A percentile compares a stretch with the other conserved stretches of the same genome.
phyloP scores from a whole-genome alignment of 1,140 invertebrate genomes.

The Trissolcus basalis region DNA sequence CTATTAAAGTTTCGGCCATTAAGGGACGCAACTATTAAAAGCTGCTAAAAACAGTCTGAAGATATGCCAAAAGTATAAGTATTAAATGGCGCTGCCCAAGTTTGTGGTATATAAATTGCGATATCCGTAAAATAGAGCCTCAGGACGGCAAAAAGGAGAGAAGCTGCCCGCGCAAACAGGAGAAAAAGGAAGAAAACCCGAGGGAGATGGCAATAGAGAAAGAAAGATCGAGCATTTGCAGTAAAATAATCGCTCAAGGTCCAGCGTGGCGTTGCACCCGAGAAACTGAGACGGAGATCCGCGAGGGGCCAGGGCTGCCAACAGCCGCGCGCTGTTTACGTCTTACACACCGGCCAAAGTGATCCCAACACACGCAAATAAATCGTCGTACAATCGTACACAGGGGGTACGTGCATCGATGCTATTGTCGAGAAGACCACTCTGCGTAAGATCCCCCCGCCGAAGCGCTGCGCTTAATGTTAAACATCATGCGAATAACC shows the following conservation, averaged over 20 bases:
- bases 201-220: slow-evolving; percentile 37
- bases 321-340: slow-evolving; percentile 68
- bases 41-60: slow-evolving; percentile 38
- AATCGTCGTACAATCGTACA: slow-evolving; percentile 42
- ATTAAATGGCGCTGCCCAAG: slow-evolving; percentile 40
- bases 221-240: slow-evolving; percentile 60
- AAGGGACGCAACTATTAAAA: slow-evolving; percentile 45
- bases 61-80: slow-evolving; percentile 45
- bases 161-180: slow-evolving; percentile 25
- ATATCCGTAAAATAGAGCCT: slow-evolving; percentile 56
- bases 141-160: slow-evolving; percentile 23
- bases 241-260: slow-evolving; percentile 76
- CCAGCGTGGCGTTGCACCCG: slow-evolving; percentile 73
- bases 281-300: slow-evolving; percentile 31
- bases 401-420: slow-evolving; percentile 26
- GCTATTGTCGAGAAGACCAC: slow-evolving; percentile 29
- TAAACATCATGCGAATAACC: slow-evolving; percentile 60
- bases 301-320: slow-evolving; percentile 63
- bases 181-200: slow-evolving; percentile 32
- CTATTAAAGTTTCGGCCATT: slow-evolving; percentile 49
- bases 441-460: slow-evolving; percentile 27
- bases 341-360: slow-evolving; percentile 49
- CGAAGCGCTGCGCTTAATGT: slow-evolving; percentile 39
- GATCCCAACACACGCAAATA: slow-evolving; percentile 32
- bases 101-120: slow-evolving; percentile 48